Evolutionary conservation across 1,140 invertebrate genomes (phyloP).

Genomic region (Tribolium madens): DNA sequence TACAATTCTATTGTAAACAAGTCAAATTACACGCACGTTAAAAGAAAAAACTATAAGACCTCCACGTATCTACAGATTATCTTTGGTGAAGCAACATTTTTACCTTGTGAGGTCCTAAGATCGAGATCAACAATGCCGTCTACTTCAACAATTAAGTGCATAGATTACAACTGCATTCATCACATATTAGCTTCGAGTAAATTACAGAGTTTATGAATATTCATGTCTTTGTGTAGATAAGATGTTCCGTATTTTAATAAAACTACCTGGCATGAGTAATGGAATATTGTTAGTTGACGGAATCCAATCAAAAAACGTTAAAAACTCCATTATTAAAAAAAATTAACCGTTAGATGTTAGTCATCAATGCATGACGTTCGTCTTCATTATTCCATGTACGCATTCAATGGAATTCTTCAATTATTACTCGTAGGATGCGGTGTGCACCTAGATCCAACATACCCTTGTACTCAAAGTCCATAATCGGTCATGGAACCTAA

Average conservation of each 20-base stretch:
- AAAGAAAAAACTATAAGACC: background rate
- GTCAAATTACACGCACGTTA: constrained; percentile 6
- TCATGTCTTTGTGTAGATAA: constrained; percentile 4
- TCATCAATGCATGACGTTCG: constrained; percentile 17
- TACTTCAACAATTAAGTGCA: constrained; percentile 7
- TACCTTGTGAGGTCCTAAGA: background rate
- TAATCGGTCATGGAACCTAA: constrained; percentile 46
- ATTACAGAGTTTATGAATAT: constrained; percentile 26
- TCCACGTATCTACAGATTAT: background rate
- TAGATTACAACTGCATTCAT: constrained; percentile 12
- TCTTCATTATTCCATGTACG: constrained; percentile 27
- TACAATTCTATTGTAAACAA: constrained; percentile 31
- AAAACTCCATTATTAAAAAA: background rate
- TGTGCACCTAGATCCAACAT: constrained; percentile 1
- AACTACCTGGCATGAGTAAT: background rate
- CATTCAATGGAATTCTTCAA: constrained; percentile 30
- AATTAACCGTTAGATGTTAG: constrained; percentile 4
- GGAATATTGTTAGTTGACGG: background rate
- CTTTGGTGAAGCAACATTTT: background rate
- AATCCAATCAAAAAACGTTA: background rate
- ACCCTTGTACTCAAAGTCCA: constrained; percentile 17
- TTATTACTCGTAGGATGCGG: constrained; percentile 18
- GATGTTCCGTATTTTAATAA: constrained; percentile 8
- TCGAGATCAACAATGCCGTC: constrained; percentile 10
- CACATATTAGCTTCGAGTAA: background rate